Evolutionary conservation across 2,888 invertebrate species (phyloP).

Genomic region (Orthonevra nobilis): DNA sequence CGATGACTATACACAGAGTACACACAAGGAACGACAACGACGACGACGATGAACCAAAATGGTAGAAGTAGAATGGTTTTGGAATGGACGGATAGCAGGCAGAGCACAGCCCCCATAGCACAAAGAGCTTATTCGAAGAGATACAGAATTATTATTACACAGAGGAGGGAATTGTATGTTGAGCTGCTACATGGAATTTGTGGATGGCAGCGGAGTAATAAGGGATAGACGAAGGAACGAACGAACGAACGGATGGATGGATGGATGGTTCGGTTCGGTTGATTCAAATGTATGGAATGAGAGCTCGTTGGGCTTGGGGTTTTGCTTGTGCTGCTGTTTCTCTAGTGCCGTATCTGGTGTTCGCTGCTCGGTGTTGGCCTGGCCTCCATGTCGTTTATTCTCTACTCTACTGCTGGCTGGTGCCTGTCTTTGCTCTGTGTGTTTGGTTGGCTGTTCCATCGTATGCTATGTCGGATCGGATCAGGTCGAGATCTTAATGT

Average conservation of each 20-base stretch:
- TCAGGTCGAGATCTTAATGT: slow-evolving; percentile 71
- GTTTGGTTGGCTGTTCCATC: no score
- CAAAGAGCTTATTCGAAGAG: slow-evolving; percentile 70
- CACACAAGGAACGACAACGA: no score
- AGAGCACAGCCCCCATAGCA: slow-evolving; percentile 63
- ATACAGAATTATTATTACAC: slow-evolving; percentile 68
- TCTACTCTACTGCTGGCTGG: slow-evolving; percentile 22
- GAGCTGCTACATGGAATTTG: no score
- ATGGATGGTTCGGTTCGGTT: slow-evolving; percentile 49
- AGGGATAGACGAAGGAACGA: no score
- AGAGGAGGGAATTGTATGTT: slow-evolving; percentile 66
- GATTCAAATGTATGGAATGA: slow-evolving; percentile 54
- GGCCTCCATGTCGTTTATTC: slow-evolving; percentile 51
- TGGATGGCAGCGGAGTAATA: slow-evolving; percentile 37
- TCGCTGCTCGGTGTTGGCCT: slow-evolving; percentile 40
- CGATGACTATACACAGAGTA: no score
- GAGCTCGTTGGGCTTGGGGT: slow-evolving; percentile 52
- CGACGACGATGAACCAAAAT: slow-evolving; percentile 47
- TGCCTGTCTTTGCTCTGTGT: slow-evolving; percentile 16
- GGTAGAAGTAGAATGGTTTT: slow-evolving; percentile 29
- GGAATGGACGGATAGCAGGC: slow-evolving; percentile 60
- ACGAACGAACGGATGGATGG: no score
- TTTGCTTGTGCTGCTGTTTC: slow-evolving; percentile 54
- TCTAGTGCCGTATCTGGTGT: slow-evolving; percentile 14
- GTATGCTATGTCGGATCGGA: slow-evolving; percentile 68